Evolutionary conservation across 2,888 invertebrate species (phyloP).

Genomic region (Drosophila parthenogenetica): DNA sequence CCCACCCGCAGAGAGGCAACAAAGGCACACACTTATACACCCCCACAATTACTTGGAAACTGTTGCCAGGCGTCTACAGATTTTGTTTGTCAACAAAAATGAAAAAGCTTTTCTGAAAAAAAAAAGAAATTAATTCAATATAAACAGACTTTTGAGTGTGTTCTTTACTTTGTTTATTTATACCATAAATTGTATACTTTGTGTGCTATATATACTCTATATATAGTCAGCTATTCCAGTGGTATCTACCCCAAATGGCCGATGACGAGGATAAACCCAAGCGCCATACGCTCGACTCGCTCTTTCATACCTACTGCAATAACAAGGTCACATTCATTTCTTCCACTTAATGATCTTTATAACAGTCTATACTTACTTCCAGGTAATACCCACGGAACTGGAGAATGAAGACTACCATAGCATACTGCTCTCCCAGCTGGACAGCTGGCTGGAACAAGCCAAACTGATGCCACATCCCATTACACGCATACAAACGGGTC

Average conservation of each 20-base stretch:
- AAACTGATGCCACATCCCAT: slow-evolving; percentile 64
- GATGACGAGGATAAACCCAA: slow-evolving; percentile 74
- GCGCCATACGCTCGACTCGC: slow-evolving; percentile 72
- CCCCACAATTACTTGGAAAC: neutral
- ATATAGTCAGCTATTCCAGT: slow-evolving; percentile 10
- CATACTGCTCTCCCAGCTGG: slow-evolving; percentile 76
- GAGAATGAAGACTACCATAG: slow-evolving; percentile 67
- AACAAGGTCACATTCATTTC: slow-evolving; percentile 42
- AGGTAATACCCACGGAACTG: slow-evolving; percentile 57
- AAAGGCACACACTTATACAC: neutral
- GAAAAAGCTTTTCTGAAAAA: slow-evolving; percentile 10
- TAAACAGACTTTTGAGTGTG: neutral
- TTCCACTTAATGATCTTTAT: slow-evolving; percentile 1
- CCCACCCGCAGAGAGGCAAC: neutral
- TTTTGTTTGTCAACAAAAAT: slow-evolving; percentile 65
- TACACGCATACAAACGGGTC: slow-evolving; percentile 71
- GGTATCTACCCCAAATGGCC: slow-evolving; percentile 45
- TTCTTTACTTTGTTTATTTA: slow-evolving; percentile 42
- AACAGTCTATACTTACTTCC: neutral
- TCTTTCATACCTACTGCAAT: slow-evolving; percentile 72
- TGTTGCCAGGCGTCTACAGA: slow-evolving; percentile 39
- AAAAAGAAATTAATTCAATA: neutral
- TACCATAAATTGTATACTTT: slow-evolving; percentile 9
- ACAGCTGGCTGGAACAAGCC: slow-evolving; percentile 73
- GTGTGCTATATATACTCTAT: neutral